These are phyloP conservation scores for Oreonectes daqikongensis DNA, from an alignment of 2,797 vertebrate genomes.

Conservation along the genomic window DNA sequence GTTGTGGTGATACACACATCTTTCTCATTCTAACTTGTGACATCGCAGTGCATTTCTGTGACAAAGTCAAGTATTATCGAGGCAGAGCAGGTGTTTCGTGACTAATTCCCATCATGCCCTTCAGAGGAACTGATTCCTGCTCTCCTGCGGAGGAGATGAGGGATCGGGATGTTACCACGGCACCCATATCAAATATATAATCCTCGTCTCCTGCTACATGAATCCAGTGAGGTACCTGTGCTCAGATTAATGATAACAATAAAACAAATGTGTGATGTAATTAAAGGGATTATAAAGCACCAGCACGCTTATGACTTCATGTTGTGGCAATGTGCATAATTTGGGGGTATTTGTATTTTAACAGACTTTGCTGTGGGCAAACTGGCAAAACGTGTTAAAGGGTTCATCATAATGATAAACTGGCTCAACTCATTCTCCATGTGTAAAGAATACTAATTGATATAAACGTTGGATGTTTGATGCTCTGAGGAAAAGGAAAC, in stretches of 20 bases:
- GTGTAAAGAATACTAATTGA: constrained; percentile 31
- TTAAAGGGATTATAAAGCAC: constrained; percentile 32
- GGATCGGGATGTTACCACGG: constrained; percentile 49
- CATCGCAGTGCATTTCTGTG: constrained; percentile 13
- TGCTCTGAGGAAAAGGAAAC: constrained; percentile 2
- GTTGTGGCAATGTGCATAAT: constrained; percentile 28
- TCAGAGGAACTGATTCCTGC: constrained; percentile 45
- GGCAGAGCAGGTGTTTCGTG: constrained; percentile 50
- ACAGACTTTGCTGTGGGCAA: constrained; percentile 24
- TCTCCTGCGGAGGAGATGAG: constrained; percentile 40
- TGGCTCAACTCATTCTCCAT: constrained; percentile 10
- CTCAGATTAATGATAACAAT: constrained; percentile 22
- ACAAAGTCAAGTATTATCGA: constrained; percentile 50
- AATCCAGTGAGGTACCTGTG: constrained; percentile 22
- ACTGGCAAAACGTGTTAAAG: constrained; percentile 15
- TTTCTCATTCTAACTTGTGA: constrained; percentile 7
- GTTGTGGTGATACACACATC: not conserved
- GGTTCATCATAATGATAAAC: constrained; percentile 16
- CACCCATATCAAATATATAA: constrained; percentile 55
- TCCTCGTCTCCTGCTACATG: constrained; percentile 37
- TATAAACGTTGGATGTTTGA: not conserved
- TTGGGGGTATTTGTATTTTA: constrained; percentile 29
- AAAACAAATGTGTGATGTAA: constrained; percentile 17
- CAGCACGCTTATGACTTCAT: not conserved
- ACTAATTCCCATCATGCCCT: constrained; percentile 43